phyloP scores from a whole-genome alignment of 2,797 vertebrate genomes.

The Hypotaenidia okinawae region DNA sequence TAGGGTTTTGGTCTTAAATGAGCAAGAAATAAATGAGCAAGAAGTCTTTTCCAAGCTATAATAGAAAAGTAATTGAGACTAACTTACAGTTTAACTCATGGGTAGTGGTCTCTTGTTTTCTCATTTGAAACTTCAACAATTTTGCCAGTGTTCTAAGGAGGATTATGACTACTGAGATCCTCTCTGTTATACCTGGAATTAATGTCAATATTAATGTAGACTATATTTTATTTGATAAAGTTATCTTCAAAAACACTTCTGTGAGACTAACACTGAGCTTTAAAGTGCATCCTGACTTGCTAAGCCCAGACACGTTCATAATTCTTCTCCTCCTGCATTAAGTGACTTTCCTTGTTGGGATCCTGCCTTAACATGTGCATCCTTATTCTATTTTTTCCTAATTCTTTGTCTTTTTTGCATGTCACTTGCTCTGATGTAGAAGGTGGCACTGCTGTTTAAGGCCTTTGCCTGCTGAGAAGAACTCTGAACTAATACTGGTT shows the following conservation, averaged over 20 bases:
- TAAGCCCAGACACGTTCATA: not conserved
- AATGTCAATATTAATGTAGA: not conserved
- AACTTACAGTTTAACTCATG: not conserved
- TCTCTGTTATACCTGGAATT: not conserved
- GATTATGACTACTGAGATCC: not conserved
- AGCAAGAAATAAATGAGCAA: not conserved
- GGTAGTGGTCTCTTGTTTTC: not conserved
- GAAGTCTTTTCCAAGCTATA: not conserved
- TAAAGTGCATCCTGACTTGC: not conserved
- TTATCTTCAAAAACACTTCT: not conserved
- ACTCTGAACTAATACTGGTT: accelerated
- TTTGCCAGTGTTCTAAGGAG: not conserved
- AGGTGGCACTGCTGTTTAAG: not conserved
- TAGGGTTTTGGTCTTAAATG: not conserved
- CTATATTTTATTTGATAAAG: not conserved
- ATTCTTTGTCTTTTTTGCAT: too few relatives aligned
- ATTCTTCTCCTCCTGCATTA: not conserved
- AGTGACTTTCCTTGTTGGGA: not conserved
- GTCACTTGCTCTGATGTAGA: not conserved
- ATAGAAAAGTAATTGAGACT: not conserved
- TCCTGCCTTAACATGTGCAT: not conserved
- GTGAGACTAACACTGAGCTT: not conserved
- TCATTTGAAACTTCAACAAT: not conserved
- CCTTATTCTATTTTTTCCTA: not conserved
- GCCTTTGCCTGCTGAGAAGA: not conserved